Evolutionary conservation across 1,140 invertebrate species (phyloP).

Genomic region (Lycorma delicatula): DNA sequence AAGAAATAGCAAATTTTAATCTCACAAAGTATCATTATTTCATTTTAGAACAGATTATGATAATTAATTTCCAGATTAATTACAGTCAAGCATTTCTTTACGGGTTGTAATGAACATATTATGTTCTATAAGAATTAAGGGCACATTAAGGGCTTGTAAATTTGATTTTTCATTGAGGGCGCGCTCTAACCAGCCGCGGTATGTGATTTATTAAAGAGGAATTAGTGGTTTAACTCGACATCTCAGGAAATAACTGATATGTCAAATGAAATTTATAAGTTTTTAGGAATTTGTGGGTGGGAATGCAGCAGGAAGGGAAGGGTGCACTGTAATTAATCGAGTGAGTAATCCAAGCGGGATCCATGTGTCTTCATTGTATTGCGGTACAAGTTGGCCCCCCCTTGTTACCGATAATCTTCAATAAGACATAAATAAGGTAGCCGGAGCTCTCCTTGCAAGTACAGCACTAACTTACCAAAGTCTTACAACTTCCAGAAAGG

Average conservation of each 20-base stretch:
- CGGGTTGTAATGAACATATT: too few species aligned
- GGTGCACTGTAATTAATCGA: conserved; percentile 7
- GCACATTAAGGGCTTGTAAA: too few species aligned
- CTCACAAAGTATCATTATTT: too few species aligned
- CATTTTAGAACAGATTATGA: too few species aligned
- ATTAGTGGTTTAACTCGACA: not conserved
- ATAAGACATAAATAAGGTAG: conserved; percentile 13
- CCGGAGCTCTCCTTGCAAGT: conserved; percentile 11
- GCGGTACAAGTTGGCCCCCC: not conserved
- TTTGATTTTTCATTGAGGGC: too few species aligned
- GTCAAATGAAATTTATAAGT: conserved; percentile 6
- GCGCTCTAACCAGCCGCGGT: too few species aligned
- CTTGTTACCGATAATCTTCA: conserved; percentile 10
- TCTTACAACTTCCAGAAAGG: conserved; percentile 12
- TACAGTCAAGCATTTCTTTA: too few species aligned
- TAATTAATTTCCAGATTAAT: too few species aligned
- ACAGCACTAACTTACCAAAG: conserved; percentile 11
- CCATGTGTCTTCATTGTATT: conserved; percentile 11
- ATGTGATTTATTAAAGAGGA: conserved; percentile 3
- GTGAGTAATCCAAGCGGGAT: not conserved
- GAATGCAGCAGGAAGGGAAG: not conserved
- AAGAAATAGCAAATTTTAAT: too few species aligned
- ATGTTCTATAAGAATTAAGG: too few species aligned
- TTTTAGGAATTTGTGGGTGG: not conserved
- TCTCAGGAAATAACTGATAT: not conserved